A percentile compares a stretch with the other conserved stretches of the same genome.
phyloP scores from a whole-genome alignment of 2,113 vertebrate genomes.

The Pipa parva region DNA sequence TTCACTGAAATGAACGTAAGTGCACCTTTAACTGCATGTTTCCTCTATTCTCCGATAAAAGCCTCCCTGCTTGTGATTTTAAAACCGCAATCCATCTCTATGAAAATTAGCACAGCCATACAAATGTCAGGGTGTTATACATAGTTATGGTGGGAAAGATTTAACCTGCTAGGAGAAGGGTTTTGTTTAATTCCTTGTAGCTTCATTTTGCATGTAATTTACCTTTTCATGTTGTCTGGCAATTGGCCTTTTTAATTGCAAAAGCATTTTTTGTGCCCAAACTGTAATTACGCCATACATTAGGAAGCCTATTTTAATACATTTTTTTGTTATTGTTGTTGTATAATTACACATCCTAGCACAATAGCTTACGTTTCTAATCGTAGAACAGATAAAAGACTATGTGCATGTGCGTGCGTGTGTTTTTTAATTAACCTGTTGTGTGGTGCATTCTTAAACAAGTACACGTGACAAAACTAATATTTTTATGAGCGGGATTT shows the following conservation, averaged over 20 bases:
- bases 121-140: not conserved
- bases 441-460: too few relatives aligned
- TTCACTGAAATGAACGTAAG: not conserved
- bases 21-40: not conserved
- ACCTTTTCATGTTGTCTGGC: not conserved
- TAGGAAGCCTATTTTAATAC: not conserved
- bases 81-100: not conserved
- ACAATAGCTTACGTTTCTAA: not conserved
- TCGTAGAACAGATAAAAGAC: too few relatives aligned
- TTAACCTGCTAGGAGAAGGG: not conserved
- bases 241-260: conserved; percentile 11
- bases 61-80: not conserved
- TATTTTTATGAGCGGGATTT: too few relatives aligned
- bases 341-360: not conserved
- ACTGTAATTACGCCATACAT: conserved; percentile 1
- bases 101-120: not conserved
- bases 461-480: too few relatives aligned
- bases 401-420: not conserved
- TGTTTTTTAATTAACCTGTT: too few relatives aligned
- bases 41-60: not conserved
- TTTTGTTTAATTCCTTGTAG: not conserved
- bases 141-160: not conserved
- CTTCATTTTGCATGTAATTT: conserved; percentile 3
- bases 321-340: too few relatives aligned
- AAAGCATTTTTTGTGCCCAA: not conserved